Evolutionary conservation across 2,113 vertebrate genomes (phyloP).

Genomic region (Eulacestoma nigropectus): DNA sequence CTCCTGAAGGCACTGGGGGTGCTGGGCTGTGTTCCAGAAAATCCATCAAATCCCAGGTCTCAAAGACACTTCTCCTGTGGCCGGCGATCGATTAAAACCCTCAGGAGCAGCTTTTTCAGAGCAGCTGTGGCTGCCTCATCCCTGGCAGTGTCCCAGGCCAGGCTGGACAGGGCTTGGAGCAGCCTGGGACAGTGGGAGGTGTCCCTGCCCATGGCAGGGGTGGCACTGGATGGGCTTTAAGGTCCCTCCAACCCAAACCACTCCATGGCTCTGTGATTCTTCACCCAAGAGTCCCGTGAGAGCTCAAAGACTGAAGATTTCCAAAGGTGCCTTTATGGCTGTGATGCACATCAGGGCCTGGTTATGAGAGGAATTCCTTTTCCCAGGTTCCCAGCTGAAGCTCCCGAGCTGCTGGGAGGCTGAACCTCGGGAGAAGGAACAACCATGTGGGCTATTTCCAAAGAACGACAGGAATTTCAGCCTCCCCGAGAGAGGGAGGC

Average conservation of each 20-base stretch:
- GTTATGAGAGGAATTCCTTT: neutral
- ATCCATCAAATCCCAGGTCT: neutral
- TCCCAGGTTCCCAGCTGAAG: neutral
- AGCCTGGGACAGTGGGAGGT: neutral
- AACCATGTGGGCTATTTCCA: too few relatives aligned
- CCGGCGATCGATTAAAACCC: neutral
- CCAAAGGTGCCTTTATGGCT: neutral
- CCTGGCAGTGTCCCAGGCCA: neutral
- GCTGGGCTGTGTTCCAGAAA: neutral
- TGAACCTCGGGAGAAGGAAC: neutral
- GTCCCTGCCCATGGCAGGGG: neutral
- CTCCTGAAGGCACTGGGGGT: neutral
- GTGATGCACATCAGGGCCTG: neutral
- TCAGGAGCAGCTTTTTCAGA: neutral
- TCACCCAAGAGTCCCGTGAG: neutral
- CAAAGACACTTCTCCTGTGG: neutral
- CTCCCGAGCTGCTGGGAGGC: neutral
- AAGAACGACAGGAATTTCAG: neutral
- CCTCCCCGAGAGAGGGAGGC: neutral
- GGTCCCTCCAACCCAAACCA: neutral
- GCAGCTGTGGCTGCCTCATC: neutral
- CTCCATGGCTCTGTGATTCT: neutral
- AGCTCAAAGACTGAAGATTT: neutral
- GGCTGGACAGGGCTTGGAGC: neutral
- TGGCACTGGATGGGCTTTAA: accelerated